Evolutionary conservation across 35 echinoderm and acorn worm genomes (phyloP), one percentile per base, ranked within the genome.

Genomic region (Anneissia japonica): DNA sequence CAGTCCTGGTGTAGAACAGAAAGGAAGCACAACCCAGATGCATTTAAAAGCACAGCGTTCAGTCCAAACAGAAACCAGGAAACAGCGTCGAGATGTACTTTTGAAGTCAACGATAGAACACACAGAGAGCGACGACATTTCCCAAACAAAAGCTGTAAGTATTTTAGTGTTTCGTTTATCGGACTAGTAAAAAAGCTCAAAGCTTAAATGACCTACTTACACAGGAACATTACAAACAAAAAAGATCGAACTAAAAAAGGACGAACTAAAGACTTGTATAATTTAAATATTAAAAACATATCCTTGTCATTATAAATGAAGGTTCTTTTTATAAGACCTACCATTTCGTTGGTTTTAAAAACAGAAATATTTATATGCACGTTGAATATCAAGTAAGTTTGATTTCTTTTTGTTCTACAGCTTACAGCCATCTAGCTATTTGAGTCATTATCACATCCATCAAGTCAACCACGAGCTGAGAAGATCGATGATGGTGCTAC

Each of bases 81-180:
- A 41, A 97, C 91, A 39, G 90, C 93, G 31, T 81, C 91, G 0
- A 88, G 95, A 85, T 97, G 95, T 86, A 93, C 91, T 36, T 97
- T 97, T 46, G 23, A 97, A 86, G 91, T 93, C 9, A 93, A 97
- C 36, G 89, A 91, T 38, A 93, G 39, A 41, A 97, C 95, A 46
- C 95, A 97, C 46, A 88, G 88, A 43, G 95, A 97, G 79, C 83
- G 87, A 74, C 85, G 95, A 41, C 95, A 97, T 83, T 97, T 86
- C 74, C 86, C 91, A 29, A 89, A 97, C 38, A 93, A 85, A 89
- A 78, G 91, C 34, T 88, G 95, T 97, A 86, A 97, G 95, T 93
- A 64, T 64, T 2, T 64, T 16, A 16, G 2, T 64, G 21, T 64
- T 16, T 23, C 26, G 21, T 9, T 64, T 64, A 64, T 64, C 26